Evolutionary conservation across 2,113 vertebrate species (phyloP).

Genomic region (Cheirogaleus medius): DNA sequence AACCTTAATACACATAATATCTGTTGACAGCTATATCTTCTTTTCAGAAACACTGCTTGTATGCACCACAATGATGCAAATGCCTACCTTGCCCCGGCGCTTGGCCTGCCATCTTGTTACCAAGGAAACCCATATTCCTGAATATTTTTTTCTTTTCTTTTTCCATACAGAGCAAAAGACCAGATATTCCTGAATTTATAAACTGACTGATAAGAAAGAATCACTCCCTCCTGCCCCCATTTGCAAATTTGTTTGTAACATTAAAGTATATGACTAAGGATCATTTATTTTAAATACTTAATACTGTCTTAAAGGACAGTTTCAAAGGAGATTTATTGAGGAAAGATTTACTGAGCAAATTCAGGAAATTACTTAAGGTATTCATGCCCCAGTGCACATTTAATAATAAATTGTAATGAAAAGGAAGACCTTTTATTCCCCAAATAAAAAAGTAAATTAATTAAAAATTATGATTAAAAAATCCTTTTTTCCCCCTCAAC

Average conservation of each 20-base stretch:
- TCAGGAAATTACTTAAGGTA: slow-evolving; percentile 36
- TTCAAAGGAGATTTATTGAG: not conserved
- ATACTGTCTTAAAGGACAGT: not conserved
- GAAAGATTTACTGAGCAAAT: slow-evolving; percentile 18
- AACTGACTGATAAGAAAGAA: not conserved
- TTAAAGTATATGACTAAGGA: not conserved
- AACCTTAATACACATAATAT: not conserved
- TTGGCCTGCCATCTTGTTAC: slow-evolving; percentile 7
- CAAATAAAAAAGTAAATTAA: not conserved
- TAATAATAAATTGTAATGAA: not conserved
- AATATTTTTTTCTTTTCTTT: not conserved
- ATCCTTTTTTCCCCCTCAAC: not conserved
- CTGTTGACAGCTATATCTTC: not conserved
- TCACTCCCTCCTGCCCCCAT: not conserved
- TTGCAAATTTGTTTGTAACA: slow-evolving; percentile 32
- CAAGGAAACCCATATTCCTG: slow-evolving; percentile 32
- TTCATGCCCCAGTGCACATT: not conserved
- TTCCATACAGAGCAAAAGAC: too few relatives aligned
- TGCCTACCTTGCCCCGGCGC: not conserved
- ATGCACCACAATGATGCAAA: not conserved
- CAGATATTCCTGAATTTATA: slow-evolving; percentile 25
- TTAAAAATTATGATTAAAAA: not conserved
- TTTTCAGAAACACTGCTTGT: slow-evolving; percentile 27
- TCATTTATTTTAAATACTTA: slow-evolving; percentile 29
- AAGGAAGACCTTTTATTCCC: not conserved